Evolutionary conservation across 2,797 vertebrate species (phyloP).

Genomic region (Hypotaenidia okinawae): DNA sequence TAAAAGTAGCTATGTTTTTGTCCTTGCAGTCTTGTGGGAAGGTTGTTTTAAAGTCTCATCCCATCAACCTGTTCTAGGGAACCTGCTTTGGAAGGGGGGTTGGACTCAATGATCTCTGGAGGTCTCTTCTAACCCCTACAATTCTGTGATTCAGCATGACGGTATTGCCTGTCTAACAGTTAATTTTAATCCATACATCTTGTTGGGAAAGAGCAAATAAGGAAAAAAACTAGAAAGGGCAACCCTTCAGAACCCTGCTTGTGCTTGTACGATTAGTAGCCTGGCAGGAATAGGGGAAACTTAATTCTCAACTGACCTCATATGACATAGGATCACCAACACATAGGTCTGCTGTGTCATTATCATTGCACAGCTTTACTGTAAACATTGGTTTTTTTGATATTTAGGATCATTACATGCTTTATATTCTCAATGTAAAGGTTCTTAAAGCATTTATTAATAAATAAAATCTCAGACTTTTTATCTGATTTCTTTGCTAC

Average conservation of each 20-base stretch:
- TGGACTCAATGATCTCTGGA: too few species aligned
- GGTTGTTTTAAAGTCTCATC: constrained; percentile 15
- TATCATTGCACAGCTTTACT: background rate
- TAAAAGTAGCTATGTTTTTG: background rate
- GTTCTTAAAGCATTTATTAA: background rate
- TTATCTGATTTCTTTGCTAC: background rate
- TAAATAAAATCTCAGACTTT: background rate
- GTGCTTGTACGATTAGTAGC: background rate
- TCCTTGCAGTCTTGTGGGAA: background rate
- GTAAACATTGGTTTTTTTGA: background rate
- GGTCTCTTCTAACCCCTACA: too few species aligned
- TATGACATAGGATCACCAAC: background rate
- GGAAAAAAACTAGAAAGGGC: background rate
- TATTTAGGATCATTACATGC: background rate
- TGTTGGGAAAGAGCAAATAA: background rate
- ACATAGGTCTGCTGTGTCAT: background rate
- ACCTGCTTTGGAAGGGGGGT: too few species aligned
- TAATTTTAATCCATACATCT: background rate
- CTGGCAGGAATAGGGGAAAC: background rate
- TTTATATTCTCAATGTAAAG: background rate
- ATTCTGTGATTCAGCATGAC: background rate
- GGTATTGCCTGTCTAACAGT: background rate
- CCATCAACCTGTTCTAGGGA: too few species aligned
- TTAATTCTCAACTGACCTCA: background rate
- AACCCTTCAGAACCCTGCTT: background rate